Evolutionary conservation across 2,113 vertebrate genomes (phyloP).

Genomic region (Ancistrus triradiatus): DNA sequence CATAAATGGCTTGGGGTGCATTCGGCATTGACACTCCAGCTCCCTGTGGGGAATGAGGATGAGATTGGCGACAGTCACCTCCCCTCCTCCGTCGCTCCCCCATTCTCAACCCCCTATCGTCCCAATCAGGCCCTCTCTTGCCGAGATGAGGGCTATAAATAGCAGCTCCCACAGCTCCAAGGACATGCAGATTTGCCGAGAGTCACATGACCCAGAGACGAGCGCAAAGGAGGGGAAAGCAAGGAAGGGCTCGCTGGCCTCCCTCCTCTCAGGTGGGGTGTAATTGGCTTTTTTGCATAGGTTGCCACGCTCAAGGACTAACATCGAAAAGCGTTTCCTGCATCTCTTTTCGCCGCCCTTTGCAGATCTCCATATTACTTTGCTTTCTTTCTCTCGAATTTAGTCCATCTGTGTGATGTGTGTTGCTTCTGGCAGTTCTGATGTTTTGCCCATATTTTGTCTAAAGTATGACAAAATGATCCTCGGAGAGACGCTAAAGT

Average conservation of each 20-base stretch:
- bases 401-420: not conserved
- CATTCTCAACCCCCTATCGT: constrained; percentile 37
- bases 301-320: constrained; percentile 33
- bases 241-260: constrained; percentile 10
- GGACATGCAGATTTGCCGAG: constrained; percentile 50
- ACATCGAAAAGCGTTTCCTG: not conserved
- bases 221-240: constrained; percentile 1
- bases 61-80: constrained; percentile 41
- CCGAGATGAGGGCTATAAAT: constrained; percentile 47
- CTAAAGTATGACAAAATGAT: constrained; percentile 14
- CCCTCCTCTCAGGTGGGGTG: constrained; percentile 23
- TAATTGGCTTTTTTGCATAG: constrained; percentile 38
- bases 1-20: constrained; percentile 34
- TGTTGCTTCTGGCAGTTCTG: not conserved
- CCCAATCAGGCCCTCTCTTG: constrained; percentile 45
- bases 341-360: not conserved
- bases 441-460: not conserved
- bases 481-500: constrained; percentile 13
- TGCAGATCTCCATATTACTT: not conserved
- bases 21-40: constrained; percentile 40
- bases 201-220: constrained; percentile 40
- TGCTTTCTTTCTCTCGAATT: not conserved
- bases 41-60: constrained; percentile 46
- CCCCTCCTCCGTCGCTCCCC: constrained; percentile 7
- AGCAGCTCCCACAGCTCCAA: constrained; percentile 48